phyloP scores from a whole-genome alignment of 2,113 vertebrate genomes.

The Albula glossodonta region DNA sequence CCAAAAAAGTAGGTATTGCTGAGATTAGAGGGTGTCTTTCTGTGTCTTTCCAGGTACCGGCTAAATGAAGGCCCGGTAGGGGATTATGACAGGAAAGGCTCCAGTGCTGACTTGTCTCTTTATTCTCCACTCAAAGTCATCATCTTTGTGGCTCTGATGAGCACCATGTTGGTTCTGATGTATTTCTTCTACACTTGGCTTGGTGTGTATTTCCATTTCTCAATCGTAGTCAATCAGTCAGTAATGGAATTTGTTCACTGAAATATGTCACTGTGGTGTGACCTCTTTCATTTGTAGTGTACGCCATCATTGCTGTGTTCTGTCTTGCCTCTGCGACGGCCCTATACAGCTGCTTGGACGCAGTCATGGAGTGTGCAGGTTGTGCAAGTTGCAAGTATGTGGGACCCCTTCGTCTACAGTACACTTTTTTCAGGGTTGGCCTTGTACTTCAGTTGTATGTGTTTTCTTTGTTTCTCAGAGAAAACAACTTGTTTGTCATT shows the following conservation, averaged over 20 bases:
- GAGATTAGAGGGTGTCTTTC: slow-evolving; percentile 9
- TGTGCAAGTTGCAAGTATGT: slow-evolving; percentile 79
- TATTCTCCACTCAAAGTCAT: slow-evolving; percentile 86
- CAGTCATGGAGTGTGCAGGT: slow-evolving; percentile 73
- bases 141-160: slow-evolving; percentile 85
- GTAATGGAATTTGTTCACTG: neutral
- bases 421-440: neutral
- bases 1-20: neutral
- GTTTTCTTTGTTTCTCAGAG: neutral
- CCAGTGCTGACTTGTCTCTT: slow-evolving; percentile 58
- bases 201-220: slow-evolving; percentile 70
- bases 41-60: slow-evolving; percentile 67
- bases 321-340: slow-evolving; percentile 86
- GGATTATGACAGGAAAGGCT: slow-evolving; percentile 47
- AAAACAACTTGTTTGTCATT: neutral
- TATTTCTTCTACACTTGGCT: slow-evolving; percentile 92
- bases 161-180: slow-evolving; percentile 88
- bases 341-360: slow-evolving; percentile 85
- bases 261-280: neutral
- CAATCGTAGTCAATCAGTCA: neutral
- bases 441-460: neutral
- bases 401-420: neutral
- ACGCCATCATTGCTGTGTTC: slow-evolving; percentile 89
- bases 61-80: slow-evolving; percentile 57
- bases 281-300: slow-evolving; percentile 73